Percentiles rank a stretch among this genome's conserved stretches.
Evolutionary conservation across 2,888 invertebrate genomes (phyloP).

Genomic region (Tortrix viridana): DNA sequence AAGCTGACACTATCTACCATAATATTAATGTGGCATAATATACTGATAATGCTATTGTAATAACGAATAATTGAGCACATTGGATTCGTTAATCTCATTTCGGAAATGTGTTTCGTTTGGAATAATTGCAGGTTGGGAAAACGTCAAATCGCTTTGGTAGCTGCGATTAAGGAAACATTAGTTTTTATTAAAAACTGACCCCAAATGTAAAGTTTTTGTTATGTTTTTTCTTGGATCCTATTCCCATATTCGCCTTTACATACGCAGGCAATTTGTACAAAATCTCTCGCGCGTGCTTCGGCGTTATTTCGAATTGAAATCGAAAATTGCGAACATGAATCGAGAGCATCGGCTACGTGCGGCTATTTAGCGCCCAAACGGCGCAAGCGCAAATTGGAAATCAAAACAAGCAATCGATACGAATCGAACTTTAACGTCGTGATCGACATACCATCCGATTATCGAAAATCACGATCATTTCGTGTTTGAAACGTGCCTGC

Average conservation of each 20-base stretch:
- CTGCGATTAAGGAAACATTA: constrained; percentile 23
- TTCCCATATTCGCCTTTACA: constrained; percentile 29
- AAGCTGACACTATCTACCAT: constrained; percentile 35
- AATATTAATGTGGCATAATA: constrained; percentile 46
- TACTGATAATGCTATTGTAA: constrained; percentile 64
- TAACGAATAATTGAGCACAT: constrained; percentile 65
- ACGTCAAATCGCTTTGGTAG: constrained; percentile 31
- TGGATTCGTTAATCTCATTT: constrained; percentile 67
- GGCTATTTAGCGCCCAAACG: constrained; percentile 80
- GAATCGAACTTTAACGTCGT: constrained; percentile 79
- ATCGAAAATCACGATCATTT: constrained; percentile 80
- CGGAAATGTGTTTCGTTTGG: constrained; percentile 53
- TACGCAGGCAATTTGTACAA: constrained; percentile 34
- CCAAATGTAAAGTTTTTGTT: not conserved
- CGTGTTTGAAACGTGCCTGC: constrained; percentile 45
- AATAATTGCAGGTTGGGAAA: constrained; percentile 43
- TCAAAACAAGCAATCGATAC: constrained; percentile 83
- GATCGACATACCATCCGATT: constrained; percentile 80
- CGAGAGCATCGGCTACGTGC: constrained; percentile 73
- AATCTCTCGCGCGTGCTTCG: constrained; percentile 43
- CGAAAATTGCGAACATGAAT: constrained; percentile 71
- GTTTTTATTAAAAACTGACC: constrained; percentile 8
- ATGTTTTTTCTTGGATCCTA: not conserved
- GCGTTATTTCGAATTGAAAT: constrained; percentile 66
- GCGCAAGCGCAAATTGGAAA: constrained; percentile 83